A percentile compares a stretch with the other conserved stretches of the same genome.
These are phyloP conservation scores for Sterrhoptilus dennistouni DNA, from an alignment of 2,113 vertebrate genomes.

Conservation along the genomic window DNA sequence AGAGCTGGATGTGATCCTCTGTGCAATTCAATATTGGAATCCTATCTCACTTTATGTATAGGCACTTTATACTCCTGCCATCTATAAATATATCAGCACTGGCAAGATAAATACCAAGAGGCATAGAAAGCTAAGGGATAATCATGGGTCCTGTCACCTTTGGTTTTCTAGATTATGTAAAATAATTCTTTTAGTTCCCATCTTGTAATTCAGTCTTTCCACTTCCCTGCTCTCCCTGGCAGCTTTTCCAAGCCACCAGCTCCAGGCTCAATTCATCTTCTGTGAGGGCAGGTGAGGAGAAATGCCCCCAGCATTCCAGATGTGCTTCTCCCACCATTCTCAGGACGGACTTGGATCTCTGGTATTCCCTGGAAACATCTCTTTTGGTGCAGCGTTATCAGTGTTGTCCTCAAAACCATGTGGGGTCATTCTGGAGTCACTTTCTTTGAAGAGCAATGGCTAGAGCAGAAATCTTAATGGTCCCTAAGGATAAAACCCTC, in stretches of 20 bases:
- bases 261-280: background rate
- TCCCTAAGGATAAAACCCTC: background rate
- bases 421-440: background rate
- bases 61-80: background rate
- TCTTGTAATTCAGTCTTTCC: background rate
- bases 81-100: background rate
- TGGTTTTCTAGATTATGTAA: background rate
- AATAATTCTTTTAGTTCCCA: background rate
- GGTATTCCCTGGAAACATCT: background rate
- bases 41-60: background rate
- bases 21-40: background rate
- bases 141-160: background rate
- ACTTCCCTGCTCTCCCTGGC: background rate
- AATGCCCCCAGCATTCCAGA: background rate
- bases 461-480: background rate
- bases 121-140: background rate
- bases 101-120: background rate
- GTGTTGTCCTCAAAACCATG: accelerated
- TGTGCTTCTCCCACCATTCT: background rate
- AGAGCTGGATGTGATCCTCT: background rate
- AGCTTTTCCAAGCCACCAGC: background rate
- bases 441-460: background rate
- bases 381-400: background rate
- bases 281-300: background rate
- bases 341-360: background rate